These are phyloP conservation scores for Macrotus californicus DNA, from an alignment of 2,113 vertebrate genomes.

Conservation along the genomic window DNA sequence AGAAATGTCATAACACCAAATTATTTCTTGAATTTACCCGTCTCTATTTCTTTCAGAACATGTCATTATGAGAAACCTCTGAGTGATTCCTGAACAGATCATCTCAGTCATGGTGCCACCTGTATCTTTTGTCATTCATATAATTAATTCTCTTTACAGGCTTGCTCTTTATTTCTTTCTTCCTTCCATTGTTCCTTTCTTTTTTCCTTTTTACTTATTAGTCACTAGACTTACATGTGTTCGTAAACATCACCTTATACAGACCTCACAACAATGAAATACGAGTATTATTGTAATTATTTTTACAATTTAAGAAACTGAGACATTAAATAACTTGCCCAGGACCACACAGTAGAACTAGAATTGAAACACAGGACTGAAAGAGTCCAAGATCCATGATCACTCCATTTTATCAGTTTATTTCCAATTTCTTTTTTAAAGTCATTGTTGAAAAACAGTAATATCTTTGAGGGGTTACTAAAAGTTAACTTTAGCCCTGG, in stretches of 20 bases:
- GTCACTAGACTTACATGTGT: neutral
- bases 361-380: neutral
- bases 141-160: neutral
- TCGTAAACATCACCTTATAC: neutral
- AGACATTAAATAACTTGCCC: neutral
- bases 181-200: neutral
- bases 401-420: neutral
- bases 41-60: neutral
- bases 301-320: neutral
- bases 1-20: neutral
- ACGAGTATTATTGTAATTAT: neutral
- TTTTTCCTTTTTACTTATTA: neutral
- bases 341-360: neutral
- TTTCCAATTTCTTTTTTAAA: neutral
- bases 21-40: neutral
- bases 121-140: neutral
- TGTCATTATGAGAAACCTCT: neutral
- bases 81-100: neutral
- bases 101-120: neutral
- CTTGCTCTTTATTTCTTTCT: neutral
- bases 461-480: neutral
- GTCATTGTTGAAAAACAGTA: neutral
- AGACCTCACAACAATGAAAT: neutral
- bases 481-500: slow-evolving; percentile 7
- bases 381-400: neutral